Base-by-base conservation (phyloP, 2,113 vertebrate genomes). In the Silurus asotus region DNA sequence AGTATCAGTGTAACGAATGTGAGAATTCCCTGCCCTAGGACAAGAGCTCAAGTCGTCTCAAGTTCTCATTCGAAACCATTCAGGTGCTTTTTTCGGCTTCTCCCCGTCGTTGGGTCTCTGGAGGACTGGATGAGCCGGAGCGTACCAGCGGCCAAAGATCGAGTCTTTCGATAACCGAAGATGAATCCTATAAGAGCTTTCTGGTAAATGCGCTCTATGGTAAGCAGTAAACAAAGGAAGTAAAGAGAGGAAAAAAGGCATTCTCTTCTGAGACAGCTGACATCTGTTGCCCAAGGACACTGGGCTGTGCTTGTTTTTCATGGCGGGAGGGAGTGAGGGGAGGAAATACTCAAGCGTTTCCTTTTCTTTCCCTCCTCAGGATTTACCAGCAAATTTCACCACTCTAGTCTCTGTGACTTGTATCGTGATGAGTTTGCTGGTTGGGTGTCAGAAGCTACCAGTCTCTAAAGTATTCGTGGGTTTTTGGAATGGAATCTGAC, bases 31-130 rank as follows among this genome's bases (percentile, higher is more conserved):
- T 56, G 51, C 51, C 74, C 51, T 51, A 53, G n/a, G 48, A 84
- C 58, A 51, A 37, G n/a, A 25, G 15, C 51, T 28, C 65, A 45
- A 65, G 49, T 17, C 49, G 3, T 78, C 49, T 87, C 74, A 67
- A 15, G 64, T 82, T 55, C 62, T 83, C 48, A 79, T 84, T 84
- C 59, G 67, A 51, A 28, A 59, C 77, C 74, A 84, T 61, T 69
- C 2, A 82, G 6, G 48, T 76, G 61, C 55, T 67, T 81, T 62
- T 76, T 37, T n/a, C n/a, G 78, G 81, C 28, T 10, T 83, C 53
- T 49, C 55, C 28, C 53, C 28, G 17, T 51, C 1, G 10, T 74
- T 81, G 62, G 15, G 62, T 53, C 82, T 85, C 82, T 82, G 20
- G 85, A 70, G 83, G 61, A 80, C 72, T 81, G 61, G 77, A 84